These are phyloP conservation scores for Lithophane socia DNA, from an alignment of 2,888 invertebrate species.

Conservation along the genomic window DNA sequence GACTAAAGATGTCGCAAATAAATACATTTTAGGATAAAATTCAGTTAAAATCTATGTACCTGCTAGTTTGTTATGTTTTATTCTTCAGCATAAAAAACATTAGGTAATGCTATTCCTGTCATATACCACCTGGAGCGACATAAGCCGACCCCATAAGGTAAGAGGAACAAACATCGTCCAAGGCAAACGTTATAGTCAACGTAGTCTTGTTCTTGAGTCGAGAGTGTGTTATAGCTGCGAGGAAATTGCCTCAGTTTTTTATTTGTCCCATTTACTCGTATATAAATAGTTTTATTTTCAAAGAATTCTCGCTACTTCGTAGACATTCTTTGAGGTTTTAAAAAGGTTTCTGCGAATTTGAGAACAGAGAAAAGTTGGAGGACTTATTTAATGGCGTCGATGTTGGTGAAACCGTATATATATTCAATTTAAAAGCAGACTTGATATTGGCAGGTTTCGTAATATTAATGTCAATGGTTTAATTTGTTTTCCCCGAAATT, in stretches of 20 bases:
- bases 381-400: background rate
- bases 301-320: background rate
- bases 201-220: conserved; percentile 4
- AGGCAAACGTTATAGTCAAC: conserved; percentile 27
- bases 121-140: background rate
- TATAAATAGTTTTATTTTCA: background rate
- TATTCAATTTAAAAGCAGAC: background rate
- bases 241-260: conserved; percentile 23
- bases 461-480: conserved; percentile 20
- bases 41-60: background rate
- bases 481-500: conserved; percentile 36
- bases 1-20: conserved; percentile 3
- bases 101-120: background rate
- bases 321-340: background rate
- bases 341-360: conserved; percentile 5
- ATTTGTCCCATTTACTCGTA: conserved; percentile 1
- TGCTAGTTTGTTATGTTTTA: background rate
- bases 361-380: background rate
- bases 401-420: background rate
- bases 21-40: conserved; percentile 2
- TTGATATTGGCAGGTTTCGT: conserved; percentile 8
- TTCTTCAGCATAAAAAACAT: background rate
- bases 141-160: conserved; percentile 23
- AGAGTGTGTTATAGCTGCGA: conserved; percentile 46
- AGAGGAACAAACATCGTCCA: conserved; percentile 35